Conservation (phyloP, 2,888 invertebrate genomes). For the Ctenicera cuprea region DNA sequence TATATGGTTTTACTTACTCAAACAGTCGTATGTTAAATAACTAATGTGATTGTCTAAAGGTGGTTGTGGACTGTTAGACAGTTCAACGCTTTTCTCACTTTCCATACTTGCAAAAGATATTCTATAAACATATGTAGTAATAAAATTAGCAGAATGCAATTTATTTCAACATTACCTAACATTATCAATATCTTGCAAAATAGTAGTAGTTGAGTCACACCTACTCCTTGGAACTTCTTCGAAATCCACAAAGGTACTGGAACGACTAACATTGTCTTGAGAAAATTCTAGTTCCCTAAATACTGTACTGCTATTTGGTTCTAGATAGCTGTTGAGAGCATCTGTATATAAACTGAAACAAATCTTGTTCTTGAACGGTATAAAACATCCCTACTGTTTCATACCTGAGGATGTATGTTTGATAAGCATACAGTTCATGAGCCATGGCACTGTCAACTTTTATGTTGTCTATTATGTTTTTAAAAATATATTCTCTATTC, state of each 20-base stretch:
- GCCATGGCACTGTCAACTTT: slow-evolving; percentile 60
- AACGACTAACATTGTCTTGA: slow-evolving; percentile 60
- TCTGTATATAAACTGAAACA: slow-evolving; percentile 51
- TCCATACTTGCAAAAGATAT: slow-evolving; percentile 47
- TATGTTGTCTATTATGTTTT: slow-evolving; percentile 56
- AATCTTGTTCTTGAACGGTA: not conserved
- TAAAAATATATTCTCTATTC: slow-evolving; percentile 59
- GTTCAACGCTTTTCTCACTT: slow-evolving; percentile 40
- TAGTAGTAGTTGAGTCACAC: slow-evolving; percentile 53
- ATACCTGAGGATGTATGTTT: slow-evolving; percentile 68
- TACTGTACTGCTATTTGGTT: slow-evolving; percentile 39
- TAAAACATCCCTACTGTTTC: not conserved
- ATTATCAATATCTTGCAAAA: slow-evolving; percentile 42
- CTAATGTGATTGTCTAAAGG: slow-evolving; percentile 31
- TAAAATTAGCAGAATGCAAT: slow-evolving; percentile 4
- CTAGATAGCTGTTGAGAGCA: slow-evolving; percentile 45
- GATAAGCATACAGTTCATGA: slow-evolving; percentile 68
- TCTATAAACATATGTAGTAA: slow-evolving; percentile 20
- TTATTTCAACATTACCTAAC: slow-evolving; percentile 27
- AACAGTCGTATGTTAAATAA: slow-evolving; percentile 51
- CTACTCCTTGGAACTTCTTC: slow-evolving; percentile 61
- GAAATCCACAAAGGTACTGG: slow-evolving; percentile 65
- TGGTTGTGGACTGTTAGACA: not conserved
- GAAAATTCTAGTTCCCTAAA: slow-evolving; percentile 63
- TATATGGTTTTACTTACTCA: slow-evolving; percentile 45